These are phyloP conservation scores for Smithornis capensis DNA, from an alignment of 2,113 vertebrate species.

Conservation along the genomic window DNA sequence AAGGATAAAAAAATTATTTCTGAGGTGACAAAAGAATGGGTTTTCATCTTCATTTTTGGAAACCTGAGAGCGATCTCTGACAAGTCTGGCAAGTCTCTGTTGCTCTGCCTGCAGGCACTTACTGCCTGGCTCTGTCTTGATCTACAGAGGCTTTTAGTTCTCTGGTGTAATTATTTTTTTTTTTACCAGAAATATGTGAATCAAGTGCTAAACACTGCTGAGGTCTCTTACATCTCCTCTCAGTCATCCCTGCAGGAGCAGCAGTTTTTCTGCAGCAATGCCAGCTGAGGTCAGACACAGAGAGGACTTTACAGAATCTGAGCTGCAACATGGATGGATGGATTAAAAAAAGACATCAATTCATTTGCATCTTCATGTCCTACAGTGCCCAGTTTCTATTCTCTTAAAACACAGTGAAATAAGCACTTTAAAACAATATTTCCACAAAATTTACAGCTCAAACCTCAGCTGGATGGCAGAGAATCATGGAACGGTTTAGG, in stretches of 20 bases:
- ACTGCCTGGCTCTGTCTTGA: background rate
- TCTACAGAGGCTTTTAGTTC: background rate
- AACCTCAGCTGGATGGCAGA: background rate
- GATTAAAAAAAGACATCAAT: background rate
- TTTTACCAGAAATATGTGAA: background rate
- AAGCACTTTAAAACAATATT: background rate
- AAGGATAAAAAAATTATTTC: background rate
- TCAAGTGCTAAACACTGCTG: background rate
- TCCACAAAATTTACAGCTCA: background rate
- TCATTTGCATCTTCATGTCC: background rate
- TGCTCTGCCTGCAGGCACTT: background rate
- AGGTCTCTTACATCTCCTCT: background rate
- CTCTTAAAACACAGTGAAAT: background rate
- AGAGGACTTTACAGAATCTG: background rate
- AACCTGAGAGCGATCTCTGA: background rate
- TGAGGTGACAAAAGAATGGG: background rate
- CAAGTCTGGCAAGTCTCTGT: background rate
- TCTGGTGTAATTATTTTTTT: background rate
- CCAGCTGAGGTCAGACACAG: background rate
- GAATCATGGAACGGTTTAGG: background rate
- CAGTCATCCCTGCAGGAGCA: background rate
- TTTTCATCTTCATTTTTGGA: background rate
- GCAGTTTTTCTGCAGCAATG: background rate
- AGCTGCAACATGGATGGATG: accelerated
- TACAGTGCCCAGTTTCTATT: background rate